Conservation (phyloP, 2,113 vertebrate species). For the Nothoprocta perdicaria region DNA sequence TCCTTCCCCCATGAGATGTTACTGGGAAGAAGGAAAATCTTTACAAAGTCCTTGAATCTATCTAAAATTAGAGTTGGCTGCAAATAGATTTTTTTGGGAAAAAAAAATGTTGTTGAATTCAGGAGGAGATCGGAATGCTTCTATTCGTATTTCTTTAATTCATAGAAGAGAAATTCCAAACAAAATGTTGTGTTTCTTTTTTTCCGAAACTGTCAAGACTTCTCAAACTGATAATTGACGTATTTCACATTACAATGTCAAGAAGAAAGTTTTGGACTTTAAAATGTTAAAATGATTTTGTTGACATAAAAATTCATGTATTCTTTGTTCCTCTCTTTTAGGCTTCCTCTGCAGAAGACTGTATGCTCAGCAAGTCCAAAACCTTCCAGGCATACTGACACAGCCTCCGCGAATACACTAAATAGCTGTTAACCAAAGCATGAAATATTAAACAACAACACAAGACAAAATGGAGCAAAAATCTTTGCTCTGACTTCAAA, state of each 20-base stretch:
- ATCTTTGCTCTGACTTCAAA: slow-evolving; percentile 56
- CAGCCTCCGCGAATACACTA: slow-evolving; percentile 33
- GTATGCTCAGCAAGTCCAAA: slow-evolving; percentile 42
- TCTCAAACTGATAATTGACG: not conserved
- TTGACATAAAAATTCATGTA: not conserved
- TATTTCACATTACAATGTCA: not conserved
- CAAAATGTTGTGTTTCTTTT: not conserved
- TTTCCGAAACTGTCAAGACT: not conserved
- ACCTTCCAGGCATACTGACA: slow-evolving; percentile 50
- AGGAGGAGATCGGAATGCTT: not conserved
- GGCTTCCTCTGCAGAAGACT: not conserved
- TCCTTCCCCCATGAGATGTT: not conserved
- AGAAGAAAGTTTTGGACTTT: not conserved
- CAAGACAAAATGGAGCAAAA: slow-evolving; percentile 57
- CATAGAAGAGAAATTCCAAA: not conserved
- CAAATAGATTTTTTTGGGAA: accelerated
- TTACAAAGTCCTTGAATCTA: not conserved
- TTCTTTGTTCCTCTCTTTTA: slow-evolving; percentile 30
- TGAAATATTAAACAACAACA: slow-evolving; percentile 61
- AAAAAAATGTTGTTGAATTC: not conserved
- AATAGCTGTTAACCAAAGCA: slow-evolving; percentile 60
- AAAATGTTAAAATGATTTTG: not conserved
- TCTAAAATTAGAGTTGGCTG: not conserved
- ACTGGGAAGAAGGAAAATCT: not conserved
- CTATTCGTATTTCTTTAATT: not conserved